Evolutionary conservation across 2,888 invertebrate genomes (phyloP), one percentile per base, ranked within the genome.

Genomic region (Ophraella communa): DNA sequence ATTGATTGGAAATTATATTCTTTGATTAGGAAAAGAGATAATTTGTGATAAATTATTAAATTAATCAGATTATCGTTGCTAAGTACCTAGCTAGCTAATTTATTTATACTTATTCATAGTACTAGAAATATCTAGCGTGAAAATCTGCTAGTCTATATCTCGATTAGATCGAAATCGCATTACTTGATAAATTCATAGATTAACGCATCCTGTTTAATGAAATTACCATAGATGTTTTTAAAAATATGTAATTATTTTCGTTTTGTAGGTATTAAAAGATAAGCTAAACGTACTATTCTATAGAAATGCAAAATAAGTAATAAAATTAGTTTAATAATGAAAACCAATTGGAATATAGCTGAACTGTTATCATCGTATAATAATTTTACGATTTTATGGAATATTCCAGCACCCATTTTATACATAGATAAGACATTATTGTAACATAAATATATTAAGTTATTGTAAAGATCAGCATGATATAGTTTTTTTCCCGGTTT

Each of bases 1-100:
- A 27, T 27, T 51, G 49, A 51, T 51, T 51, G 49, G 49, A 51
- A 51, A 51, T 27, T 51, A 51, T 51, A 14, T 8, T 24, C 11
- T 14, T 7, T 14, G 49, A 51, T 51, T 45, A 17, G 3, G 17
- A 24, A 27, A 8, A n/a, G 27, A 51, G 49, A 51, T 51, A 51
- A 17, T 51, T 51, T 27, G 14, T 27, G 27, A 51, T 51, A 51
- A 51, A 51, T 27, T 17, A 51, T 51, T 27, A 51, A 51, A 51
- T 51, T 51, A 51, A 51, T 51, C 27, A 17, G 24, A 51, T 51
- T 51, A 51, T 51, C 7, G 17, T 17, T 27, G 17, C 49, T 24
- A 51, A 51, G 27, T 51, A 51, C 23, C 49, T 3, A 14, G 10
- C 49, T 27, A 27, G 23, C 17, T 51, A 51, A 51, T 51, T 51